phyloP scores from a whole-genome alignment of 2,113 vertebrate species.

The Nerophis ophidion region DNA sequence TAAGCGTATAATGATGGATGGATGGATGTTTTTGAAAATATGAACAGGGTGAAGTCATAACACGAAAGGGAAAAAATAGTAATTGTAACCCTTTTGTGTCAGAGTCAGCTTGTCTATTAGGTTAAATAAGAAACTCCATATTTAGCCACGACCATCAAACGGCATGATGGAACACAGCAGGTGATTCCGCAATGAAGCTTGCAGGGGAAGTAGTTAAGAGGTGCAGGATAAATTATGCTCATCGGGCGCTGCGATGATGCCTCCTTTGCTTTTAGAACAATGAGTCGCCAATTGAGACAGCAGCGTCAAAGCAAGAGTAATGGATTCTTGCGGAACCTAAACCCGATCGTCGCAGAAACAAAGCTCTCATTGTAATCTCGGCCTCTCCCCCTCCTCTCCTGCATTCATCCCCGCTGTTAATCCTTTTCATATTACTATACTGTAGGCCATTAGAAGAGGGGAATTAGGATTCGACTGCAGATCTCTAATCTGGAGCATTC shows the following conservation, averaged over 20 bases:
- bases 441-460: constrained; percentile 54
- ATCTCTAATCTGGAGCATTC: constrained; percentile 48
- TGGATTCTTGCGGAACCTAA: constrained; percentile 59
- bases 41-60: too few species aligned
- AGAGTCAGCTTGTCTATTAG: constrained; percentile 34
- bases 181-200: constrained; percentile 48
- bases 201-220: not conserved
- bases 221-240: constrained; percentile 44
- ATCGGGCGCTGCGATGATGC: constrained; percentile 53
- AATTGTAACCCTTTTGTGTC: too few species aligned
- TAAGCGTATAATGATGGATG: too few species aligned
- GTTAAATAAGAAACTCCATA: constrained; percentile 48
- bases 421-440: constrained; percentile 64
- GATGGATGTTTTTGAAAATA: too few species aligned
- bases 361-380: constrained; percentile 62
- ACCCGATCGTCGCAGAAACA: constrained; percentile 58
- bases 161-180: constrained; percentile 49
- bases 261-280: constrained; percentile 56
- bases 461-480: constrained; percentile 51
- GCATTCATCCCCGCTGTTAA: constrained; percentile 59
- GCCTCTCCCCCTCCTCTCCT: constrained; percentile 36
- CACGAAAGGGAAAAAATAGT: too few species aligned
- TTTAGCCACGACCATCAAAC: constrained; percentile 50
- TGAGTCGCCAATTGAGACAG: constrained; percentile 53
- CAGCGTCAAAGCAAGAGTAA: constrained; percentile 68